Base-by-base conservation (phyloP, 2,888 invertebrate species). In the Subacronicta megacephala region DNA sequence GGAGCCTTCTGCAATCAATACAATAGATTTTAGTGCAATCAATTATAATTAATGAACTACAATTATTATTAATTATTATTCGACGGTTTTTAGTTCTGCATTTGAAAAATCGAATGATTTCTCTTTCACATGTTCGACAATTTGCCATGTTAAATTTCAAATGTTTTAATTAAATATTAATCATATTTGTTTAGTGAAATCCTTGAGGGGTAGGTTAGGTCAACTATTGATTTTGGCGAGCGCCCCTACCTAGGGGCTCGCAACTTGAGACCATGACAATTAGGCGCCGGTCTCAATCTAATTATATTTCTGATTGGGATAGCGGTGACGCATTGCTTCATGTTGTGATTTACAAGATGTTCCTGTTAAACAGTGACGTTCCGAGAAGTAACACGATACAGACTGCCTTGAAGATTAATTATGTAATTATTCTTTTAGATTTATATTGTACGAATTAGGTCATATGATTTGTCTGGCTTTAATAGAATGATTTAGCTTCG, bases 281-380 rank as follows among this genome's bases (percentile, higher is more conserved):
- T 92, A 92, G 90, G 83, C 83, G 80, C 77, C 84, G 84, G 86
- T 85, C 90, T 88, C 88, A 84, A 92, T 91, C 89, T 93, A 93
- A 93, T 93, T 93, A 93, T 92, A 93, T 92, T 90, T 91, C 89
- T 90, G 91, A 93, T 93, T 91, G 90, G 84, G 83, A 80, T 82
- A 79, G 82, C 80, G 87, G 78, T 77, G 81, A 80, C 76, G 75
- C 67, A 72, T 66, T 63, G 68, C 53, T 50, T 56, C 54, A 53
- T 51, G 53, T 59, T 62, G 53, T 74, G 78, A 79, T 83, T 80
- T 83, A 78, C 69, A 80, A 75, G 47, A 41, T 61, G 42, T 59
- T 43, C 26, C 37, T 40, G 18, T 53, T 6, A 10, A 31, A 31
- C 43, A 13, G 40, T 46, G 40, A 43, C 26, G 42, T 45, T 13